A percentile compares a stretch with the other conserved stretches of the same genome.
Conservation (phyloP, 2,113 vertebrate species). For the Ciconia stormi region DNA sequence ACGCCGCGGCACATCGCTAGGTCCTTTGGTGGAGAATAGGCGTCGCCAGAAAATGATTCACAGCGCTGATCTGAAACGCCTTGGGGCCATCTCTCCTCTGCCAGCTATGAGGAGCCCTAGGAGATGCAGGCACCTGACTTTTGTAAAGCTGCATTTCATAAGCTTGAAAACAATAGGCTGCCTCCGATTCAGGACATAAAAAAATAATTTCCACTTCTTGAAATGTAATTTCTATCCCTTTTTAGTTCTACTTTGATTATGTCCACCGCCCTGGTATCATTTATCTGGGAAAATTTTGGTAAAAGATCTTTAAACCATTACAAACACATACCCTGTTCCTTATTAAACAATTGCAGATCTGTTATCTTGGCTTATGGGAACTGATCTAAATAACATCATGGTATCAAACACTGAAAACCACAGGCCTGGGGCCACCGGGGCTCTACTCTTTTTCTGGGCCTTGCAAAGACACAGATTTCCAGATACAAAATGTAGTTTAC, state of each 20-base stretch:
- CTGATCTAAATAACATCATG: constrained; percentile 39
- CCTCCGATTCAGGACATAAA: background rate
- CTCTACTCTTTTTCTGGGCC: constrained; percentile 1
- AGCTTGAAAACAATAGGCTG: background rate
- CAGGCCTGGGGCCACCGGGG: constrained; percentile 55
- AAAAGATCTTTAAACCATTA: constrained; percentile 19
- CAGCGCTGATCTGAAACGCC: background rate
- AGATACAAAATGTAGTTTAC: constrained; percentile 63
- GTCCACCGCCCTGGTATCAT: background rate
- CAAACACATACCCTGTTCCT: constrained; percentile 50
- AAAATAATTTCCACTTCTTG: background rate
- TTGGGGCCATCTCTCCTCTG: background rate
- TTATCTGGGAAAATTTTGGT: constrained; percentile 15
- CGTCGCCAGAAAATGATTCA: background rate
- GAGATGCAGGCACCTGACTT: background rate
- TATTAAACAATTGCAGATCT: constrained; percentile 51
- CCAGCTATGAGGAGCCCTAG: background rate
- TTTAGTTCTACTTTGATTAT: background rate
- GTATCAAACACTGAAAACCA: constrained; percentile 46
- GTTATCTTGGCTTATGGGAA: constrained; percentile 50
- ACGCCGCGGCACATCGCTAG: fast-evolving
- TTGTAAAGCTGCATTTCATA: background rate
- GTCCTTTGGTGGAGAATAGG: background rate
- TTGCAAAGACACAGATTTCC: constrained; percentile 37
- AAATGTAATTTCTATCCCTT: background rate